Base-by-base conservation (phyloP, 2,888 invertebrate genomes). In the Drosophila testacea region DNA sequence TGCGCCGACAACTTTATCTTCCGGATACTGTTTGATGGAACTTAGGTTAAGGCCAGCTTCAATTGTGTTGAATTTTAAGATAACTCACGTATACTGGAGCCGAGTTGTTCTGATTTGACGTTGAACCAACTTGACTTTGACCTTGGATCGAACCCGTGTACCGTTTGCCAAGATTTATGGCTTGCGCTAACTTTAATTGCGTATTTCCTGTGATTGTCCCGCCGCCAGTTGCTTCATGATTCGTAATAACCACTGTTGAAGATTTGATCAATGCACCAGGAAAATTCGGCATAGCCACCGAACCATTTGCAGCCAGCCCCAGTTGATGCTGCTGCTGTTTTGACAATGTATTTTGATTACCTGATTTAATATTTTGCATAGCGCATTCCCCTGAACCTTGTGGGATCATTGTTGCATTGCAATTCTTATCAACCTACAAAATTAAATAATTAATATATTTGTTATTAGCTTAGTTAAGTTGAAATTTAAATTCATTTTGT, bases 341-440 rank as follows among this genome's bases (percentile, higher is more conserved):
- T 34, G 77, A 62, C 50, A 80, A 41, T 30, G 70, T 89, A 54
- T 91, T 91, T 79, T 91, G 90, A 77, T 88, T 91, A 32, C 83
- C 83, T 34, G 83, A 79, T 57, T 74, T 84, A 50, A 83, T 42
- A 65, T 89, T 91, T 48, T 88, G 90, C 27, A 76, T 38, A 6
- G 77, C 79, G 16, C 59, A 72, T 50, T 92, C 91, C 7, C 22
- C 64, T 27, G 71, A 28, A 10, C 52, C 56, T 48, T 83, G 73
- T 4, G 69, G 54, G 34, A 54, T 54, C 41, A 92, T 44, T 44
- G 95, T 95, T 30, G 95, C 95, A 92, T 95, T 95, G 88, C 95
- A 95, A 91, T 95, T 95, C 91, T 95, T 95, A 90, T 95, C 95
- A 39, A 94, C 93, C 78, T 93, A 11, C 16, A 10, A 38, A 38